Evolutionary conservation across 2,888 invertebrate species (phyloP).

Genomic region (Cynaeus angustus): DNA sequence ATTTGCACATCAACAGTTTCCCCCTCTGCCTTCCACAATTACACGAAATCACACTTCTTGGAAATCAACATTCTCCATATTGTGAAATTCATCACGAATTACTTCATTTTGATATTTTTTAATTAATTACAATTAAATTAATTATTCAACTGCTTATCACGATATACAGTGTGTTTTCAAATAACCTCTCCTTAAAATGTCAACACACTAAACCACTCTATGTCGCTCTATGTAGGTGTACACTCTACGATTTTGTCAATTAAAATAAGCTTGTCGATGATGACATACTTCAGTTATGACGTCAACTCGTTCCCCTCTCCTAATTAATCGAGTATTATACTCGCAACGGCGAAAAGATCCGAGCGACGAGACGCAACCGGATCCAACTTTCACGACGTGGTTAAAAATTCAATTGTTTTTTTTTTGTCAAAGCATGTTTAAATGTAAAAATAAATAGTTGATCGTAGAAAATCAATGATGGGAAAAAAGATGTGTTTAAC

Average conservation of each 20-base stretch:
- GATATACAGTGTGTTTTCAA: too few relatives aligned
- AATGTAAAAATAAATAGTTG: too few relatives aligned
- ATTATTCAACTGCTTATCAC: background rate
- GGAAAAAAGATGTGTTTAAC: too few relatives aligned
- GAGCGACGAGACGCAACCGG: conserved; percentile 6
- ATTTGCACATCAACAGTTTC: conserved; percentile 6
- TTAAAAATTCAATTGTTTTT: background rate
- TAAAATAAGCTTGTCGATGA: conserved; percentile 12
- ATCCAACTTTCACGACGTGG: conserved; percentile 1
- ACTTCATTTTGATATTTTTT: background rate
- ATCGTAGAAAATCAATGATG: too few relatives aligned
- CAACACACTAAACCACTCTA: background rate
- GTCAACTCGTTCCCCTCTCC: background rate
- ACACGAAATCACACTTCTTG: conserved; percentile 44
- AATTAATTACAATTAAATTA: background rate
- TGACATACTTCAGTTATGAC: conserved; percentile 22
- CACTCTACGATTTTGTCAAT: background rate
- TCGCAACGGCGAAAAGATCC: conserved; percentile 3
- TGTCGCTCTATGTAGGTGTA: background rate
- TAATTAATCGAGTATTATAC: background rate
- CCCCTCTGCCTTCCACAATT: conserved; percentile 3
- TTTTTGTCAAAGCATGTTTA: too few relatives aligned
- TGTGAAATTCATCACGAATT: conserved; percentile 31
- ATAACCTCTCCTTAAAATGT: background rate
- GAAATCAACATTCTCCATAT: conserved; percentile 54